These are phyloP conservation scores for Drosophila ohnishii DNA, from an alignment of 1,140 invertebrate species.

Conservation along the genomic window DNA sequence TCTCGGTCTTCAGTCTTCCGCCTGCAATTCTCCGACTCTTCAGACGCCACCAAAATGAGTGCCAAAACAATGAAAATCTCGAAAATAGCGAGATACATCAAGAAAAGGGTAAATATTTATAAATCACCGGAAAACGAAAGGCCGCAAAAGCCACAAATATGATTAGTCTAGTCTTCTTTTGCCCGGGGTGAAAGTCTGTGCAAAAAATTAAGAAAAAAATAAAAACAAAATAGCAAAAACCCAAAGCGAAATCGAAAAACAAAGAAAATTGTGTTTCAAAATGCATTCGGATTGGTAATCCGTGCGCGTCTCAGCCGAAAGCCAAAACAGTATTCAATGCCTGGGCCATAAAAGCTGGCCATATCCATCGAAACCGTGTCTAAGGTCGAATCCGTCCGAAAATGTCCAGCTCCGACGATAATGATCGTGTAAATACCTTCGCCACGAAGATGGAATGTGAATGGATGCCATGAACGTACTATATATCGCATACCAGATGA, in stretches of 20 bases:
- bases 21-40: slow-evolving; percentile 19
- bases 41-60: slow-evolving; percentile 65
- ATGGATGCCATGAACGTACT: slow-evolving; percentile 8
- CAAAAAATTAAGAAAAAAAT: slow-evolving; percentile 12
- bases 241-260: slow-evolving; percentile 21
- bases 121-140: slow-evolving; percentile 14
- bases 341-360: slow-evolving; percentile 65
- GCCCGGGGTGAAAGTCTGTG: slow-evolving; percentile 63
- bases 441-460: slow-evolving; percentile 33
- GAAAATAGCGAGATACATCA: slow-evolving; percentile 82
- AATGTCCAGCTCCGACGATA: slow-evolving; percentile 34
- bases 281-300: slow-evolving; percentile 57
- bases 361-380: slow-evolving; percentile 23
- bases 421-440: slow-evolving; percentile 42
- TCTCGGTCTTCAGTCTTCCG: slow-evolving; percentile 16
- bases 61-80: slow-evolving; percentile 78
- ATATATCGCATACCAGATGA: slow-evolving; percentile 19
- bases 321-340: slow-evolving; percentile 68
- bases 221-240: slow-evolving; percentile 19
- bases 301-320: slow-evolving; percentile 45
- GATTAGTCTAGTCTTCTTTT: slow-evolving; percentile 34
- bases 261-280: slow-evolving; percentile 37
- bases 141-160: slow-evolving; percentile 11
- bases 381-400: slow-evolving; percentile 27
- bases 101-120: slow-evolving; percentile 79